Conservation (phyloP, 2,797 vertebrate genomes). For the Clarias laeviceps region DNA sequence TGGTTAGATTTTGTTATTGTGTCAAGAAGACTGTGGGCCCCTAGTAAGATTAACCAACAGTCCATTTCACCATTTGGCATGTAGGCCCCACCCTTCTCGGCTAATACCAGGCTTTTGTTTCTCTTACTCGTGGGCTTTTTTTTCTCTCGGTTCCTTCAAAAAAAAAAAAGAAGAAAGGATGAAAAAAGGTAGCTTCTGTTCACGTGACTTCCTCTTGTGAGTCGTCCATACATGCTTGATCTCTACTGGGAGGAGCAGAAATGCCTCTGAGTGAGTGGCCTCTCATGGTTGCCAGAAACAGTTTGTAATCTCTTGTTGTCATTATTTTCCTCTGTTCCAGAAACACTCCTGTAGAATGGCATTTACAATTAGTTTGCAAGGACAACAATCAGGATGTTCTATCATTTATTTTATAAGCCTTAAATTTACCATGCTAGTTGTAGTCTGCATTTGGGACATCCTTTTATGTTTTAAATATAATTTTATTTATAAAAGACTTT, state of each 20-base stretch:
- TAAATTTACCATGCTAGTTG: neutral
- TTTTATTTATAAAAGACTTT: neutral
- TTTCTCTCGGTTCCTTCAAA: conserved; percentile 59
- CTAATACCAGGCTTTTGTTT: conserved; percentile 85
- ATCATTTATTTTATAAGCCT: neutral
- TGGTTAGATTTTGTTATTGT: conserved; percentile 44
- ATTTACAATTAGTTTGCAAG: conserved; percentile 19
- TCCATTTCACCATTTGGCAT: conserved; percentile 82
- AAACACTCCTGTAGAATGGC: neutral
- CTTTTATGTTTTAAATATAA: neutral
- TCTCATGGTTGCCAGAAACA: conserved; percentile 45
- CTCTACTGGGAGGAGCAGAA: conserved; percentile 66
- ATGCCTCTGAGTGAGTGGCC: conserved; percentile 47
- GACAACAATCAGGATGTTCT: neutral
- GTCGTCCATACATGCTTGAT: conserved; percentile 75
- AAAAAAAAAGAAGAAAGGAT: conserved; percentile 76
- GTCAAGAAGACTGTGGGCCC: conserved; percentile 81
- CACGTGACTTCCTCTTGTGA: conserved; percentile 85
- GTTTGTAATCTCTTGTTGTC: conserved; percentile 36
- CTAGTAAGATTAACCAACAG: conserved; percentile 81
- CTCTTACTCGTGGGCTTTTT: conserved; percentile 73
- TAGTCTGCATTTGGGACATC: neutral
- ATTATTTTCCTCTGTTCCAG: conserved; percentile 25
- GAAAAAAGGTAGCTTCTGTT: conserved; percentile 68
- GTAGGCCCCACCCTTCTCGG: conserved; percentile 80